A percentile compares a stretch with the other conserved stretches of the same genome.
phyloP scores from a whole-genome alignment of 1,140 invertebrate genomes.

The Papilio glaucus region DNA sequence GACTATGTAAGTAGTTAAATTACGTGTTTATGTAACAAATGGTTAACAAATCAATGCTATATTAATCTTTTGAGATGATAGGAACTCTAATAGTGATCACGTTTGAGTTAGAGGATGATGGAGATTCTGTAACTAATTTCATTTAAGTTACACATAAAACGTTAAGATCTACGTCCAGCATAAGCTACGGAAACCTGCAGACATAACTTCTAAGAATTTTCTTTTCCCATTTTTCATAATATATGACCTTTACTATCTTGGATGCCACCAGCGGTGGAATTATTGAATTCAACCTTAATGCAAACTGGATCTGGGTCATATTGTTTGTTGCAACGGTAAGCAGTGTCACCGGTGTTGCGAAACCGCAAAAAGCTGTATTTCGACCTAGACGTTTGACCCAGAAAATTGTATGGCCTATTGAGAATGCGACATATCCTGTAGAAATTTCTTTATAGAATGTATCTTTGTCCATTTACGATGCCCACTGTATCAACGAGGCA shows the following conservation, averaged over 20 bases:
- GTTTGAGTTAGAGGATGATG: too few relatives aligned
- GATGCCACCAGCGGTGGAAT: not conserved
- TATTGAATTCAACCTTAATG: not conserved
- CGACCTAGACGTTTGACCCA: conserved; percentile 37
- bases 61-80: too few relatives aligned
- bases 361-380: conserved; percentile 34
- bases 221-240: too few relatives aligned
- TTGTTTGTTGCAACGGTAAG: not conserved
- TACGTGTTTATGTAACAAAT: too few relatives aligned
- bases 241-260: not conserved
- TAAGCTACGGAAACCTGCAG: too few relatives aligned
- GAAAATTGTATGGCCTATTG: conserved; percentile 32
- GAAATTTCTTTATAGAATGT: conserved; percentile 2
- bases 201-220: too few relatives aligned
- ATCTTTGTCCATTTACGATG: not conserved
- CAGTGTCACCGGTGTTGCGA: conserved; percentile 1
- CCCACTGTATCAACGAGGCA: not conserved
- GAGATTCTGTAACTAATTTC: too few relatives aligned
- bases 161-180: too few relatives aligned
- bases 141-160: too few relatives aligned
- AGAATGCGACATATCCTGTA: conserved; percentile 20
- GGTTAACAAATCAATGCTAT: too few relatives aligned
- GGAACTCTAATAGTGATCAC: too few relatives aligned
- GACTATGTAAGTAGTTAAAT: too few relatives aligned
- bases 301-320: conserved; percentile 22